Base-by-base conservation (phyloP, 2,113 vertebrate species). In the Hyla sarda region DNA sequence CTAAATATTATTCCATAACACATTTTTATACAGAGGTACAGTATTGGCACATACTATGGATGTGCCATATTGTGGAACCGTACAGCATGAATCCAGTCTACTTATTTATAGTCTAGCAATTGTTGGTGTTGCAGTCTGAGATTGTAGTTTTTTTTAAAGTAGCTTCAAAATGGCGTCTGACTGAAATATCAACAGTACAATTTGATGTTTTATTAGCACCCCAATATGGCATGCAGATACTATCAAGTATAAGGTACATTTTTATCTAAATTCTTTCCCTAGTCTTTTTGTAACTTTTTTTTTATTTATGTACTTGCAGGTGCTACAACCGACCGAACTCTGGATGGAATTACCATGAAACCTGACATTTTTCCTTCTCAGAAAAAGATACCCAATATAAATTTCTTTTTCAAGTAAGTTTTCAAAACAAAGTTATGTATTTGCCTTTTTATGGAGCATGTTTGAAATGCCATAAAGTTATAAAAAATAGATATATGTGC, bases 361-460 rank as follows among this genome's bases (percentile, higher is more conserved):
- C 90, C 95, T 82, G 95, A 96, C 54, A 90, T 94, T 47, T 98
- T 96, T 86, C 91, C 95, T 30, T 86, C 88, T 21, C 89, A 92
- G 48, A 95, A 90, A 83, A 97, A 95, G 91, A 89, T 96, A 84
- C 95, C 93, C 0, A 96, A 99, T 88, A 91, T 99, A 32, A 94
- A 97, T 93, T 98, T 98, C 93, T 99, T 95, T 93, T 99, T 96
- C 93, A 96, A 96, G 98, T 99, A 95, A 91, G 95, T 94, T 83
- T 88, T 79, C 60, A 23, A 75, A 1, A 17, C 30, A 23, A 10
- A 28, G 45, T n/a, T n/a, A n/a, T n/a, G 3, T 34, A 75, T 50
- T 14, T 48, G 23, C 11, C 12, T 30, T 75, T 75, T 48, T 52
- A 50, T 75, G 8, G 7, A 3, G 48, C 14, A 28, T 32, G 13